Conservation (phyloP, 53 echinoderm and acorn worm genomes). For the Echinarachnius parma region DNA sequence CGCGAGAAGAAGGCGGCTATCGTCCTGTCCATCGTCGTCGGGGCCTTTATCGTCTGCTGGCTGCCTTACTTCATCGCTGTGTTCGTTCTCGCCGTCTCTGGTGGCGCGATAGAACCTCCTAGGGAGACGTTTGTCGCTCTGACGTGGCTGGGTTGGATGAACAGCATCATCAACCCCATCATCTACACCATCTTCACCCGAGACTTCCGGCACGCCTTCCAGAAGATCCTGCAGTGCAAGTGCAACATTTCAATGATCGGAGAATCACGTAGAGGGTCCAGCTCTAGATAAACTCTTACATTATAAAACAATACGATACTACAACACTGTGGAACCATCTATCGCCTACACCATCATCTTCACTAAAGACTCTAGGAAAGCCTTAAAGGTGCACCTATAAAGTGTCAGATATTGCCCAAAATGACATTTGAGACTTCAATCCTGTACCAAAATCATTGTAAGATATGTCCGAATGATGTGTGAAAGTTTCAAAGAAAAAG, state of each 20-base stretch:
- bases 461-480: no score
- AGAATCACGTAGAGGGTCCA: background rate
- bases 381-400: no score
- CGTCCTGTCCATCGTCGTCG: conserved; percentile 31
- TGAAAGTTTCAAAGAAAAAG: no score
- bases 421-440: no score
- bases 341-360: no score
- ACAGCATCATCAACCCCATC: conserved; percentile 42
- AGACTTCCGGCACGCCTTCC: conserved; percentile 30
- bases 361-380: no score
- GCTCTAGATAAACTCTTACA: background rate
- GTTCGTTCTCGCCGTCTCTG: background rate
- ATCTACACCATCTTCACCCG: conserved; percentile 32
- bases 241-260: conserved; percentile 3
- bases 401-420: no score
- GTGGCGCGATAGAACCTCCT: background rate
- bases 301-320: no score
- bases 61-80: conserved; percentile 30
- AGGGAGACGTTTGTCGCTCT: conserved; percentile 13
- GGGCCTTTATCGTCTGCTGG: conserved; percentile 40
- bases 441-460: no score
- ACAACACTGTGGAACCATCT: no score
- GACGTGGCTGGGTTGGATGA: conserved; percentile 33
- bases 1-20: conserved; percentile 35
- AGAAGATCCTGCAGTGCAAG: conserved; percentile 12